These are phyloP conservation scores for Aleiodes sp. DNA, from an alignment of 1,140 invertebrate species.

Conservation along the genomic window DNA sequence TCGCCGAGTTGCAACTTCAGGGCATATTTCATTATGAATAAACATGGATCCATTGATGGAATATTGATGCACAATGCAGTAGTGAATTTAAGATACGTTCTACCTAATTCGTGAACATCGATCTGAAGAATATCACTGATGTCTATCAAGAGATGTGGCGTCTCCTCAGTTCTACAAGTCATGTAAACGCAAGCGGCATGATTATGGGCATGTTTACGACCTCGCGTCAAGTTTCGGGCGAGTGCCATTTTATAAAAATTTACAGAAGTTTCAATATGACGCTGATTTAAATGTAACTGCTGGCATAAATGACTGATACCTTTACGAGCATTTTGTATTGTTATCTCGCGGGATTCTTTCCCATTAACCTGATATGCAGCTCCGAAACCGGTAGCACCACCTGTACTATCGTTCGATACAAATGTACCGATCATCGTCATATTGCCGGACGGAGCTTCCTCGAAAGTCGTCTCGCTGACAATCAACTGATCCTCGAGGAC, in stretches of 20 bases:
- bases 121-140: slow-evolving; percentile 97
- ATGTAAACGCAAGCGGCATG: slow-evolving; percentile 98
- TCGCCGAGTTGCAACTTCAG: slow-evolving; percentile 91
- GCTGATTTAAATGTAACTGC: slow-evolving; percentile 85
- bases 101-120: slow-evolving; percentile 94
- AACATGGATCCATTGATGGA: slow-evolving; percentile 92
- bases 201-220: slow-evolving; percentile 89
- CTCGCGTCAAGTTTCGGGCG: slow-evolving; percentile 86
- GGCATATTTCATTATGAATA: slow-evolving; percentile 96
- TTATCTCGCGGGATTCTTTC: slow-evolving; percentile 90
- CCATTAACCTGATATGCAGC: slow-evolving; percentile 82
- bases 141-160: slow-evolving; percentile 95
- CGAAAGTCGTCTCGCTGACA: slow-evolving; percentile 95
- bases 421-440: slow-evolving; percentile 91
- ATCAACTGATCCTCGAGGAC: slow-evolving; percentile 97
- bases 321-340: slow-evolving; percentile 85
- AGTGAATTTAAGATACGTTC: slow-evolving; percentile 90
- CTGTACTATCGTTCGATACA: slow-evolving; percentile 87
- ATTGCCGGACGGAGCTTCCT: slow-evolving; percentile 90
- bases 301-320: slow-evolving; percentile 82
- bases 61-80: slow-evolving; percentile 92
- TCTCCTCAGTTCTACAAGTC: slow-evolving; percentile 93
- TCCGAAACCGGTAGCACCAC: slow-evolving; percentile 80
- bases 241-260: slow-evolving; percentile 98
- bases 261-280: slow-evolving; percentile 91